These are phyloP conservation scores for Megamerina dolium DNA, from an alignment of 2,888 invertebrate species.

Conservation along the genomic window DNA sequence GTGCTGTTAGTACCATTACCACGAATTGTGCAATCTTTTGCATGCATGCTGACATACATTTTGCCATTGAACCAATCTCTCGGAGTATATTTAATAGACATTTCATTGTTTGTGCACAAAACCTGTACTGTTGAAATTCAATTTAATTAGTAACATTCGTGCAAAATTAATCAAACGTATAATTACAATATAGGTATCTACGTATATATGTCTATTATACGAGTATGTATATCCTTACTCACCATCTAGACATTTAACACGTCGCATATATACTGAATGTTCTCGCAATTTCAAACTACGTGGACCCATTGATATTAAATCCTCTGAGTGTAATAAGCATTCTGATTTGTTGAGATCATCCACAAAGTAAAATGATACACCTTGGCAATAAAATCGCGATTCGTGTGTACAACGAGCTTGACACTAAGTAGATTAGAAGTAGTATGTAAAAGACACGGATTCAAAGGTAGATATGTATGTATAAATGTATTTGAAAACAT, in stretches of 20 bases:
- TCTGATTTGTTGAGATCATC: constrained; percentile 36
- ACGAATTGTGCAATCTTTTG: constrained; percentile 63
- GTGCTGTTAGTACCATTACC: constrained; percentile 51
- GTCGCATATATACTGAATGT: constrained; percentile 67
- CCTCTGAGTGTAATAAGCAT: constrained; percentile 75
- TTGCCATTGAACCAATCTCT: constrained; percentile 63
- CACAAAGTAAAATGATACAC: constrained; percentile 54
- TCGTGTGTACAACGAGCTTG: constrained; percentile 60
- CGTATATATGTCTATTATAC: too few relatives aligned
- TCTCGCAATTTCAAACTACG: constrained; percentile 57
- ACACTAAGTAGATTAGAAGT: constrained; percentile 49
- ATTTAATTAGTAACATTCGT: too few relatives aligned
- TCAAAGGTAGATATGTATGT: too few relatives aligned
- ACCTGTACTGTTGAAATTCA: constrained; percentile 64
- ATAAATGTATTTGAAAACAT: too few relatives aligned
- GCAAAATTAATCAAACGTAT: too few relatives aligned
- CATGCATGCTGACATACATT: constrained; percentile 73
- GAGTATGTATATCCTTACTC: constrained; percentile 38
- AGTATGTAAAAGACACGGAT: too few relatives aligned
- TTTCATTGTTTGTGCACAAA: constrained; percentile 64
- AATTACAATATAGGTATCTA: too few relatives aligned
- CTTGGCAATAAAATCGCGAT: constrained; percentile 64
- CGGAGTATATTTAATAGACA: constrained; percentile 63
- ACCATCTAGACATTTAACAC: constrained; percentile 81
- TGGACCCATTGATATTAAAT: constrained; percentile 72